Percentiles rank a stretch among this genome's conserved stretches.
These are phyloP conservation scores for Drepana falcataria DNA, from an alignment of 2,888 invertebrate species.

Conservation along the genomic window DNA sequence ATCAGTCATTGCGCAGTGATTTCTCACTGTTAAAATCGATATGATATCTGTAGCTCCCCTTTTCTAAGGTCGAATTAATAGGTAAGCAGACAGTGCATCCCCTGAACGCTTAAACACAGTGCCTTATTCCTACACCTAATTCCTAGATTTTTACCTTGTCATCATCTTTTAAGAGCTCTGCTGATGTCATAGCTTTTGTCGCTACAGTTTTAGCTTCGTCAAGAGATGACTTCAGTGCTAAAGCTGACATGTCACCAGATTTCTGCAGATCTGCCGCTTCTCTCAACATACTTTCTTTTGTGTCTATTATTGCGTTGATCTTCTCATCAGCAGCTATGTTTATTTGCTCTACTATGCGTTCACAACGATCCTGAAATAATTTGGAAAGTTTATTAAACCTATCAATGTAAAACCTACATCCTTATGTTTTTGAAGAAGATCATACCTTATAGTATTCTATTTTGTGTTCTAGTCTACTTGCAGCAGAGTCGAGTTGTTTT, in stretches of 20 bases:
- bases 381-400: background rate
- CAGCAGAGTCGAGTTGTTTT: slow-evolving; percentile 76
- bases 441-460: slow-evolving; percentile 76
- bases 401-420: background rate
- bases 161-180: slow-evolving; percentile 48
- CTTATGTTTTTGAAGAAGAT: slow-evolving; percentile 3
- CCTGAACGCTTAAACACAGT: too few species aligned
- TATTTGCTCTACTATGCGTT: slow-evolving; percentile 74
- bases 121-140: background rate
- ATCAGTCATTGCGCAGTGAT: slow-evolving; percentile 16
- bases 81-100: too few species aligned
- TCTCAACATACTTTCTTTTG: slow-evolving; percentile 57
- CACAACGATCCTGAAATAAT: slow-evolving; percentile 64
- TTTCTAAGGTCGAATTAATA: too few species aligned
- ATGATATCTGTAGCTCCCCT: too few species aligned
- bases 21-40: slow-evolving; percentile 20
- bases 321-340: slow-evolving; percentile 71
- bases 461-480: slow-evolving; percentile 73
- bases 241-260: slow-evolving; percentile 59
- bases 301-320: slow-evolving; percentile 66
- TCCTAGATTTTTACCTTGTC: slow-evolving; percentile 49
- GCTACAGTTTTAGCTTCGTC: slow-evolving; percentile 64
- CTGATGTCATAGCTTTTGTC: slow-evolving; percentile 43
- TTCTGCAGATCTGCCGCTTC: slow-evolving; percentile 63
- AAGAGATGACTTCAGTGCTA: slow-evolving; percentile 66